Evolutionary conservation across 2,797 vertebrate genomes (phyloP).

Genomic region (Hoplostethus mediterraneus): DNA sequence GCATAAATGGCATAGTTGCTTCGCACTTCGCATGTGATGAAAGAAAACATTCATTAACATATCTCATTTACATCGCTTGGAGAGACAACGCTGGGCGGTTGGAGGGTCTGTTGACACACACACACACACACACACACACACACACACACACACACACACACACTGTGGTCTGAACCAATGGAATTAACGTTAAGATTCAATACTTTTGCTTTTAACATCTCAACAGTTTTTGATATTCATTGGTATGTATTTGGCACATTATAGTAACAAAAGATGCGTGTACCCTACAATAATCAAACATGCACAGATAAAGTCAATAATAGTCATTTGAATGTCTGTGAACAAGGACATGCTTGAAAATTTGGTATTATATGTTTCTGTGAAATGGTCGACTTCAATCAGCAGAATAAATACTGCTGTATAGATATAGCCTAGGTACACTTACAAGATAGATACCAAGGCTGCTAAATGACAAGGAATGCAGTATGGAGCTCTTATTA

Average conservation of each 20-base stretch:
- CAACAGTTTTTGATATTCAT: background rate
- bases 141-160: conserved; percentile 6
- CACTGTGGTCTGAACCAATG: conserved; percentile 1
- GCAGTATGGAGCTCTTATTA: no score
- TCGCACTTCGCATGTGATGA: conserved; percentile 85
- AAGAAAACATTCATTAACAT: conserved; percentile 92
- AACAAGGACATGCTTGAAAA: no score
- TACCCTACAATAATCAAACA: no score
- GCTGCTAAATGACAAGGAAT: no score
- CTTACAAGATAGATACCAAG: no score
- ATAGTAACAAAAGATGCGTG: no score
- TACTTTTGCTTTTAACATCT: background rate
- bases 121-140: conserved; percentile 16
- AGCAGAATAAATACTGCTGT: no score
- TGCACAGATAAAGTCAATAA: no score
- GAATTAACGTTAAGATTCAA: conserved; percentile 13
- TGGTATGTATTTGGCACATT: no score
- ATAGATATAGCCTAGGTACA: background rate
- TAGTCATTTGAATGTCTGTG: no score
- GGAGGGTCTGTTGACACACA: conserved; percentile 51
- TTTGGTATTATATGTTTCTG: no score
- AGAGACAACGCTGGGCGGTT: conserved; percentile 16
- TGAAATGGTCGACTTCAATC: no score
- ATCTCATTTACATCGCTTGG: conserved; percentile 85
- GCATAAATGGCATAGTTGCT: conserved; percentile 88